Evolutionary conservation across 2,113 vertebrate genomes (phyloP).

Genomic region (Bubo blakistoni): DNA sequence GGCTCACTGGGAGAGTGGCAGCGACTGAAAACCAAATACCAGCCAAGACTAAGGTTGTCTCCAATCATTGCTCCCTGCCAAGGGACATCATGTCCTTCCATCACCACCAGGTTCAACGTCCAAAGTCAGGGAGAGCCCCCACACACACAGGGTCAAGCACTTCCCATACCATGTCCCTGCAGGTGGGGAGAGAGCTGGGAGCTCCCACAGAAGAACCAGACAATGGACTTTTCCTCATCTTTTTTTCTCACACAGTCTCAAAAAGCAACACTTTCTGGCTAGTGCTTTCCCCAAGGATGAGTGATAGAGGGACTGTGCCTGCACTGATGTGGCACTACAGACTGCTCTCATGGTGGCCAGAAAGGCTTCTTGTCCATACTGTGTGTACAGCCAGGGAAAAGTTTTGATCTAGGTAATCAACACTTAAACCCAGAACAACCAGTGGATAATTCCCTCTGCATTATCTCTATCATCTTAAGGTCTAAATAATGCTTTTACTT

Average conservation of each 20-base stretch:
- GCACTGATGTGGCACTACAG: accelerated
- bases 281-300: background rate
- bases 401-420: background rate
- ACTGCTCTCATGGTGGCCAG: background rate
- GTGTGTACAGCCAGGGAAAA: accelerated
- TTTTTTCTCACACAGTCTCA: background rate
- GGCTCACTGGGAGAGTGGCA: accelerated
- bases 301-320: background rate
- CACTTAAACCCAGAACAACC: background rate
- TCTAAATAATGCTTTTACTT: background rate
- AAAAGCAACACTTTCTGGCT: background rate
- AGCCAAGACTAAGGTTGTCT: background rate
- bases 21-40: background rate
- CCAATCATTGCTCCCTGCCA: accelerated
- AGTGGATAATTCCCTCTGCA: background rate
- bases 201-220: background rate
- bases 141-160: accelerated
- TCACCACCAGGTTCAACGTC: background rate
- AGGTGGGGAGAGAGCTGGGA: background rate
- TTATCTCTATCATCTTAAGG: background rate
- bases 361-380: background rate
- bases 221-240: background rate
- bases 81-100: background rate
- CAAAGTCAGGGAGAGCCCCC: background rate
- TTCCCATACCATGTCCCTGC: background rate